These are phyloP conservation scores for Cyclina sinensis DNA, from an alignment of 1,140 invertebrate species.

Conservation along the genomic window DNA sequence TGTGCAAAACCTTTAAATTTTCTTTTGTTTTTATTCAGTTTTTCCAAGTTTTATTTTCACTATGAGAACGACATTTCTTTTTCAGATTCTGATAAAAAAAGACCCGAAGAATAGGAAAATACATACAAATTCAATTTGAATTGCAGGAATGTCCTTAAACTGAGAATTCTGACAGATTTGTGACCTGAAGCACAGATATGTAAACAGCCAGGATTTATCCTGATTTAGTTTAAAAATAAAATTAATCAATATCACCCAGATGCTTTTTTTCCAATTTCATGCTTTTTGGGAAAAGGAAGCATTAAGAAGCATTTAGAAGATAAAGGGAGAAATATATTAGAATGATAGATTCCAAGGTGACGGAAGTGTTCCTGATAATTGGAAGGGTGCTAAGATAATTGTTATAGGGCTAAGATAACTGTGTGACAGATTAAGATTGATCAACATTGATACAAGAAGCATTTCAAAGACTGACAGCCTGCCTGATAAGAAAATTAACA, in stretches of 20 bases:
- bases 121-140: too few species aligned
- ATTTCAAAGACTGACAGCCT: constrained; percentile 5
- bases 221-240: not conserved
- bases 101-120: too few species aligned
- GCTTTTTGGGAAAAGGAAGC: constrained; percentile 25
- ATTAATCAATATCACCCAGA: constrained; percentile 26
- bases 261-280: constrained; percentile 54
- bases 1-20: too few species aligned
- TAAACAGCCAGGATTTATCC: not conserved
- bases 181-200: too few species aligned
- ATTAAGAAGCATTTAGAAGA: constrained; percentile 28
- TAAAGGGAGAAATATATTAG: constrained; percentile 40
- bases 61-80: too few species aligned
- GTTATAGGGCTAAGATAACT: not conserved
- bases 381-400: too few species aligned
- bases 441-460: not conserved
- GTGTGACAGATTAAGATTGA: constrained; percentile 36
- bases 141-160: too few species aligned
- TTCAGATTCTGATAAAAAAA: too few species aligned
- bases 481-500: constrained; percentile 16
- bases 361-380: constrained; percentile 32
- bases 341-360: constrained; percentile 25
- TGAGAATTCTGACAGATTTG: too few species aligned
- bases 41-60: too few species aligned
- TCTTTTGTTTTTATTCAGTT: too few species aligned